Evolutionary conservation across 1,140 invertebrate genomes (phyloP), one percentile per base, ranked within the genome.

Genomic region (Drosophila sp.): DNA sequence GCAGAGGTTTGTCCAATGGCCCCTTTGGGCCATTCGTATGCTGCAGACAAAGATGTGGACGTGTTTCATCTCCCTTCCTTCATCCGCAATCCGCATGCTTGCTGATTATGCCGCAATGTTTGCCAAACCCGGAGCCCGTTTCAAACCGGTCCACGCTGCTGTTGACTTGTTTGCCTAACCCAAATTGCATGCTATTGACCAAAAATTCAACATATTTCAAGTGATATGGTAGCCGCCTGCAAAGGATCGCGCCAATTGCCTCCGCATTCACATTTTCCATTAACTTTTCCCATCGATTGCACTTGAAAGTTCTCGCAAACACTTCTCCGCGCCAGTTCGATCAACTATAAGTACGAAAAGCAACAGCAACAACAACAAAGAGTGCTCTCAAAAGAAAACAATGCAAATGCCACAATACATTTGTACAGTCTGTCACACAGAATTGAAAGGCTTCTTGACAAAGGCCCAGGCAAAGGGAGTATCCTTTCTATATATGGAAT

Each of bases 81-180:
- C 40, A 16, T 16, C 7, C 13, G 1, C 14, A 13, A 16, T 16
- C 29, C 3, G 41, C 48, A 45, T 59, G 18, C 61, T 56, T 65
- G 65, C 82, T 86, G 82, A 86, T 86, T 87, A 86, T 81, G 82
- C 82, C 74, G 80, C 86, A 87, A 76, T 87, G 75, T 86, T 81
- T 87, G 78, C 66, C 78, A 69, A 54, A 56, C 48, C 7, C 41
- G 11, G 6, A 7, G 41, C 54, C 27, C 43, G 21, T 21, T 21
- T 21, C 21, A 4, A 21, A 21, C 21, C 21, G 21, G 21, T 1
- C 21, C 21, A 21, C 21, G 4, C 27, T 34, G 58, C 38, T 63
- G 70, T 69, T 78, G 48, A 65, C 71, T 53, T 86, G 82, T 87
- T 87, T 86, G 83, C 78, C 63, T 87, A 86, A 86, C 82, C 82